A percentile compares a stretch with the other conserved stretches of the same genome.
These are phyloP conservation scores for Fregata magnificens DNA, from an alignment of 2,113 vertebrate species.

Conservation along the genomic window DNA sequence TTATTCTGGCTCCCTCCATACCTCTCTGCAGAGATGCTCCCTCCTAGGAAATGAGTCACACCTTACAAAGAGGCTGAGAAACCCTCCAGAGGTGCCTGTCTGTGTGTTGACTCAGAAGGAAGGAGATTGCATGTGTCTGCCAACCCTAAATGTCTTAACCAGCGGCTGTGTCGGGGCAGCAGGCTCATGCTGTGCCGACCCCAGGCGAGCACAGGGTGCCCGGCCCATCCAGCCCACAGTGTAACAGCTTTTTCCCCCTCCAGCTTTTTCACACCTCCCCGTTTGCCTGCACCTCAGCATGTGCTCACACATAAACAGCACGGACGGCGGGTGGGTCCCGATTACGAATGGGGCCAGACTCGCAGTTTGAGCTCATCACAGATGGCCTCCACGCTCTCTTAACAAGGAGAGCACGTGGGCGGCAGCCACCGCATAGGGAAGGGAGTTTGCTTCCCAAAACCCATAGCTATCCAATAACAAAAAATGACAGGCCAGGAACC, in stretches of 20 bases:
- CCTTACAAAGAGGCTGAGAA: background rate
- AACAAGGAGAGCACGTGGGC: background rate
- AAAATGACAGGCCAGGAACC: conserved; percentile 25
- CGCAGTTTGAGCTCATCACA: background rate
- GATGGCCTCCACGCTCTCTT: background rate
- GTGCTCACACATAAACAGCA: background rate
- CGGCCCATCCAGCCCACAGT: background rate
- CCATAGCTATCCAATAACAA: conserved; percentile 13
- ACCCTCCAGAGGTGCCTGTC: background rate
- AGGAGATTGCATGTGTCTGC: background rate
- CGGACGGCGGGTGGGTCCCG: accelerated
- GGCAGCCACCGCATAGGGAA: background rate
- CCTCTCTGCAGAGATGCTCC: background rate
- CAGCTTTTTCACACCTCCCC: background rate
- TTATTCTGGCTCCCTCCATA: background rate
- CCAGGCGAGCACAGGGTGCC: background rate
- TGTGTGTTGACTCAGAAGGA: background rate
- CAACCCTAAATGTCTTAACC: background rate
- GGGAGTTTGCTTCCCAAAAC: background rate
- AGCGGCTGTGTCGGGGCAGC: background rate
- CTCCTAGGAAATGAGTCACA: background rate
- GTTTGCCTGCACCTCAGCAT: background rate
- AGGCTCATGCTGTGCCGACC: background rate
- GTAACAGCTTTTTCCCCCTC: background rate
- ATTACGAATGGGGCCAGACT: background rate